Evolutionary conservation across 2,888 invertebrate species (phyloP).

Genomic region (Panzeria rudis): DNA sequence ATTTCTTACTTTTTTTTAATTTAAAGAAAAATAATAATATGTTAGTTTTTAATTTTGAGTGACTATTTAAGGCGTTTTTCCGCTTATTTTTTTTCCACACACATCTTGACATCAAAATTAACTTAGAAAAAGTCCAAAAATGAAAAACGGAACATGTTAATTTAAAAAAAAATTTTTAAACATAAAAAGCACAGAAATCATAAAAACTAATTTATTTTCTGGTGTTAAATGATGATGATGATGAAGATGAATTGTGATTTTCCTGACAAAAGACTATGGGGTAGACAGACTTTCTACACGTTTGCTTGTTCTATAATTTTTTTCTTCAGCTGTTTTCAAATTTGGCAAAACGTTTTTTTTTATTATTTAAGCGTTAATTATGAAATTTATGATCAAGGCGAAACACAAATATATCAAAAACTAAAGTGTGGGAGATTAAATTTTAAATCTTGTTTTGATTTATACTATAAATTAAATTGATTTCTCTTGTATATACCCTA

Average conservation of each 20-base stretch:
- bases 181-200: no score
- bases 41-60: no score
- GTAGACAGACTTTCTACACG: conserved; percentile 13
- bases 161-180: not conserved
- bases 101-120: no score
- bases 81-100: no score
- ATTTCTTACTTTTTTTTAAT: no score
- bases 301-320: not conserved
- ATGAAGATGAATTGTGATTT: not conserved
- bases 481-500: no score
- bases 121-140: no score
- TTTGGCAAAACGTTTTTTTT: not conserved
- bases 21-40: no score
- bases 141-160: no score
- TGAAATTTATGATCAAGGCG: conserved; percentile 27
- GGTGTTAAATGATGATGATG: conserved; percentile 11
- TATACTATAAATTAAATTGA: no score
- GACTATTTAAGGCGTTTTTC: no score
- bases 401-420: not conserved
- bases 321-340: not conserved
- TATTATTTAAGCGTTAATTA: conserved; percentile 38
- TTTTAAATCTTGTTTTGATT: not conserved
- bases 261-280: not conserved
- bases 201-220: conserved; percentile 1
- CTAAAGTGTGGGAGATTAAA: conserved; percentile 2